Base-by-base conservation (phyloP, 2,113 vertebrate genomes). In the Athene noctua region DNA sequence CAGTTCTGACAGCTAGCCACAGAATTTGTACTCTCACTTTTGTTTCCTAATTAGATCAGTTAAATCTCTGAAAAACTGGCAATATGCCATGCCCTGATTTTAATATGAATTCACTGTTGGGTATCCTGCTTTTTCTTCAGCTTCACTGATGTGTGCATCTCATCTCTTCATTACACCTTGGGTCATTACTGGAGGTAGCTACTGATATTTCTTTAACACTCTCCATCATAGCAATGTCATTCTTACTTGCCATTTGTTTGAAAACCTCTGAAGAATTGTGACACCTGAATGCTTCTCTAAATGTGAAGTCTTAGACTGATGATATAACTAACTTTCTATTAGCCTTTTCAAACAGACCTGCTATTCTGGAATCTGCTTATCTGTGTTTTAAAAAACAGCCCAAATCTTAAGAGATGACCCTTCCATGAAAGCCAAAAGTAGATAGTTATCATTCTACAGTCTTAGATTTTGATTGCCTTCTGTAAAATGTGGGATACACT, bases 81-180 rank as follows among this genome's bases (percentile, higher is more conserved):
- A 66, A 27, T 77, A 46, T 62, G 54, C 71, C 78, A 66, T 32
- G 51, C 13, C 21, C 47, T 67, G 68, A 77, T 86, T 91, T 92
- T 94, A 95, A 83, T 74, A 91, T 86, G n/a, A 94, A 77, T 90
- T 92, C 79, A 54, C 29, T 83, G 25, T 85, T 85, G 80, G 54
- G 29, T 71, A 77, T 75, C 49, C 27, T 80, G 13, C 18, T 91
- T 92, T 83, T 73, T 80, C 66, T 80, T 84, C 78, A 92, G 26
- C 10, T 26, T 19, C 46, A 80, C 63, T 72, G 70, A 86, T 77
- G 30, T 82, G 51, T 62, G 44, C 22, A 80, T 72, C 54, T 55
- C 26, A 57, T 73, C 55, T 72, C 21, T 72, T 92, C 40, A 23
- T 86, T 78, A 82, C 34, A 83, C 62, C 36, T 91, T 80, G 49